Percentiles rank a stretch among this genome's conserved stretches.
Evolutionary conservation across 2,888 invertebrate genomes (phyloP).

Genomic region (Molorchus minor): DNA sequence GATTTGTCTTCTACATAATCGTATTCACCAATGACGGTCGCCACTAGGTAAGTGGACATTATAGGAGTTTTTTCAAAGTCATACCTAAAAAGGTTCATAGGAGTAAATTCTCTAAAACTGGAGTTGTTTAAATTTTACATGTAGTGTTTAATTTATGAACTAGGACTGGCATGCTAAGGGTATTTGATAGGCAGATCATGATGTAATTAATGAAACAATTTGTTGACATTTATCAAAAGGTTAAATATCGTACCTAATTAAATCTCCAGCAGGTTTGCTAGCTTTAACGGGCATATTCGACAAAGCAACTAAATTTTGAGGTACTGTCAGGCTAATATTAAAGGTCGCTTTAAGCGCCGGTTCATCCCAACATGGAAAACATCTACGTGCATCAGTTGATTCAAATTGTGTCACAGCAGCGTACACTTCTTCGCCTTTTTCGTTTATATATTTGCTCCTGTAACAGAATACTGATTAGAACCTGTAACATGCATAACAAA

Average conservation of each 20-base stretch:
- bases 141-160: no score
- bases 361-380: constrained; percentile 98
- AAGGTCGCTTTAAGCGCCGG: constrained; percentile 96
- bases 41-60: constrained; percentile 96
- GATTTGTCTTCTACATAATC: constrained; percentile 90
- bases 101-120: background rate
- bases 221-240: background rate
- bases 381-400: constrained; percentile 88
- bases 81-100: constrained; percentile 41
- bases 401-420: constrained; percentile 94
- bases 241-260: constrained; percentile 40
- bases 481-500: no score
- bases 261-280: constrained; percentile 40
- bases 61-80: constrained; percentile 86
- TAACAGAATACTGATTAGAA: no score
- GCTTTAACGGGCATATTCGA: constrained; percentile 87
- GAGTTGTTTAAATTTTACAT: no score
- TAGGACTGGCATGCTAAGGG: no score
- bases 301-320: constrained; percentile 80
- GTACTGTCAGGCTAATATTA: constrained; percentile 85
- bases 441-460: constrained; percentile 83
- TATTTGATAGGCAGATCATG: no score
- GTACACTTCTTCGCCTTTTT: constrained; percentile 79
- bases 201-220: constrained; percentile 32
- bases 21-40: constrained; percentile 93